Conservation (phyloP, 2,797 vertebrate species). For the Danio kyathit region DNA sequence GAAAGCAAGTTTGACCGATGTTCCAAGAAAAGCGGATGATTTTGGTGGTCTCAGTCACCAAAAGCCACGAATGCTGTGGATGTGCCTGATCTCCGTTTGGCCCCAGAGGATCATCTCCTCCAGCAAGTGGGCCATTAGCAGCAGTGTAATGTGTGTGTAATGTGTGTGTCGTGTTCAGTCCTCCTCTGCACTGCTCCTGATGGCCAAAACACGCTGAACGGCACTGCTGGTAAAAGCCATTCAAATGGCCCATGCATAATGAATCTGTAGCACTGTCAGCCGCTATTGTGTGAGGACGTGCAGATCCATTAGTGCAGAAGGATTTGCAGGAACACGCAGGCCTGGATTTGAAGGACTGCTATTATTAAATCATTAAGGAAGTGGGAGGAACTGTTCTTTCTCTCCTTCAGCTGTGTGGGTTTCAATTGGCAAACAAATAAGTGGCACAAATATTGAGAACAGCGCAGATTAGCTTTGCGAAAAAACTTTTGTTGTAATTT, state of each 20-base stretch:
- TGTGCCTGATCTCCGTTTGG: constrained; percentile 58
- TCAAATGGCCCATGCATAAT: constrained; percentile 82
- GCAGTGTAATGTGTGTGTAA: constrained; percentile 63
- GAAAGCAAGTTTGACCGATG: too few relatives aligned
- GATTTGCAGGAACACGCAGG: constrained; percentile 77
- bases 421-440: constrained; percentile 25
- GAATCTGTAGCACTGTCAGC: constrained; percentile 79
- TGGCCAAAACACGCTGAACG: constrained; percentile 72
- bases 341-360: constrained; percentile 77
- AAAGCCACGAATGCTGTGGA: constrained; percentile 51
- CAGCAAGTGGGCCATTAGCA: constrained; percentile 74
- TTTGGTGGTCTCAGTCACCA: too few relatives aligned
- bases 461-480: background rate
- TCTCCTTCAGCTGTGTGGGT: constrained; percentile 32
- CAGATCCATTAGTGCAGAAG: constrained; percentile 79
- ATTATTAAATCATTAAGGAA: constrained; percentile 81
- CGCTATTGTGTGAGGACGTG: constrained; percentile 72
- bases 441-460: constrained; percentile 32
- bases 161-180: constrained; percentile 34
- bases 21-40: too few relatives aligned
- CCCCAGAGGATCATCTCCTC: constrained; percentile 70
- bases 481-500: constrained; percentile 2
- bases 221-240: constrained; percentile 76
- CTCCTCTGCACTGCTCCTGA: constrained; percentile 47
- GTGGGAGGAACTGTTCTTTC: constrained; percentile 18